Evolutionary conservation across 2,888 invertebrate species (phyloP).

Genomic region (Baronia brevicornis): DNA sequence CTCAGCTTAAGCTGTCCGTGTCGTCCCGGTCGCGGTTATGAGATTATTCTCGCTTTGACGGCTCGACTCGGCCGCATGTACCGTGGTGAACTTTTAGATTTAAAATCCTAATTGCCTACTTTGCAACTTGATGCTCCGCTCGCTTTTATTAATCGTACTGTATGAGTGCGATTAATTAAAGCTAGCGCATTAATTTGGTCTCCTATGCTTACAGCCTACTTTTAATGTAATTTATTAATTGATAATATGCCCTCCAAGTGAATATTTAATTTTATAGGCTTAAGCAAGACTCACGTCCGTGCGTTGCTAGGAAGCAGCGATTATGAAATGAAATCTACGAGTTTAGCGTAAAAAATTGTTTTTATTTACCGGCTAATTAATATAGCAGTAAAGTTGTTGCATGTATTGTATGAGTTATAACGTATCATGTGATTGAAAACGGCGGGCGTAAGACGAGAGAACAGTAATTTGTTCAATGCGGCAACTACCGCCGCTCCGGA

Average conservation of each 20-base stretch:
- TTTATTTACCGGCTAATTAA: conserved; percentile 34
- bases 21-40: conserved; percentile 61
- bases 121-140: conserved; percentile 34
- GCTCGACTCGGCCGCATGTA: conserved; percentile 42
- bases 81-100: conserved; percentile 48
- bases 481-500: conserved; percentile 49
- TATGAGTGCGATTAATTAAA: too few species aligned
- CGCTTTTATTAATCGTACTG: conserved; percentile 24
- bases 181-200: too few species aligned
- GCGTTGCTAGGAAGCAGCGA: too few species aligned
- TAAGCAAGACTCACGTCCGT: too few species aligned
- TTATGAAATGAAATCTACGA: conserved; percentile 20
- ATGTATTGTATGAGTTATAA: conserved; percentile 31
- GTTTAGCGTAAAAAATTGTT: conserved; percentile 25
- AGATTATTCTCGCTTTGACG: conserved; percentile 69
- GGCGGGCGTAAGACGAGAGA: conserved; percentile 22
- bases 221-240: too few species aligned
- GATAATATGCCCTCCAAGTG: too few species aligned
- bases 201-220: too few species aligned
- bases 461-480: conserved; percentile 49
- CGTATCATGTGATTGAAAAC: conserved; percentile 25
- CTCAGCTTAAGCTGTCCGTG: conserved; percentile 53
- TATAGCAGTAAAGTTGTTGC: conserved; percentile 28
- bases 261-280: too few species aligned
- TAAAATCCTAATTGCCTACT: conserved; percentile 56